Base-by-base conservation (phyloP, 2,797 vertebrate species). In the Smutsia gigantea region DNA sequence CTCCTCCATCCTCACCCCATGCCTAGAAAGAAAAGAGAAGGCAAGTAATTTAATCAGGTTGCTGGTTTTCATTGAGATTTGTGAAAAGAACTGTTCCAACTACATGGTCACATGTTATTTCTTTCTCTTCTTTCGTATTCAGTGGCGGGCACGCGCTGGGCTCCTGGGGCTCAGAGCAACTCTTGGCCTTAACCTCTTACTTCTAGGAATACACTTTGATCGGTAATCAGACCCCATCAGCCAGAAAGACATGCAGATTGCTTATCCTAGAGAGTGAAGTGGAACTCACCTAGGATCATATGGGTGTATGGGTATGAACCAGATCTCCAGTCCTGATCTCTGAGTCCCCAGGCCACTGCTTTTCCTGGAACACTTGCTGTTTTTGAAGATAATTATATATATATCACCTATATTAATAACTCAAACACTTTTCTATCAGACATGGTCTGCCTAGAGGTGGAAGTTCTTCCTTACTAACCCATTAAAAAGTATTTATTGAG, bases 51-150 rank as follows among this genome's bases (percentile, higher is more conserved):
- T 96, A 87, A 97, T 97, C 66, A 87, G 61, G 39, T 90, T 85
- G 82, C 94, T 95, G 71, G 37, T 78, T 93, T 95, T 95, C 66
- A 93, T 92, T 94, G 95, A 97, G 88, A 97, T 97, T 97, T 97
- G 96, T 97, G 88, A 96, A 96, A 89, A 55, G 27, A 51, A 79
- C 72, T 95, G 79, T 89, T 96, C 39, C 19, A 19, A 82, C 23
- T 68, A 71, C 85, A 69, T 31, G 15, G 46, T 51, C 57, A 74
- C 37, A 55, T 71, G 79, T 59, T 78, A 92, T 25, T 46, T 92
- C 68, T 78, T 95, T 25, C 57, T 46, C 68, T 57, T 79, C 75
- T 74, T 51, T 69, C 10, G 31, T 87, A 39, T 61, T 89, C 53
- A n/a, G 11, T 79, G 53, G 57, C 17, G 51, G 13, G 3, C 34